These are phyloP conservation scores for Lycophotia porphyrea DNA, from an alignment of 2,888 invertebrate genomes.

Conservation along the genomic window DNA sequence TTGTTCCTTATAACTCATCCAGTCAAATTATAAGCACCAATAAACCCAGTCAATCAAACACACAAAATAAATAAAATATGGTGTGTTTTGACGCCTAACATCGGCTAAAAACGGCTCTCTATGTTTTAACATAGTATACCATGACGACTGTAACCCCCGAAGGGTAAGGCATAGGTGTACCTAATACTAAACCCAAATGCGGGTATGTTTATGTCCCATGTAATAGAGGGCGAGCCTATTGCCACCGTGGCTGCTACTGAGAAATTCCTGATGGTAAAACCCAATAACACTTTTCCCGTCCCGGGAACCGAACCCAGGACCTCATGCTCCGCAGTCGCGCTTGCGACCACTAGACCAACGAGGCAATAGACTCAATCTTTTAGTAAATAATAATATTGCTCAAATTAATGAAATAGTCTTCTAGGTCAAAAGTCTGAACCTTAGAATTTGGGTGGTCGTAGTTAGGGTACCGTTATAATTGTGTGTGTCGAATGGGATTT, in stretches of 20 bases:
- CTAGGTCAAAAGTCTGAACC: slow-evolving; percentile 9
- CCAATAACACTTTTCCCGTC: too few relatives aligned
- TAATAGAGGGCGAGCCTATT: neutral
- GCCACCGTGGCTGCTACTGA: neutral
- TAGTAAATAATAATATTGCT: neutral
- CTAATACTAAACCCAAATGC: neutral
- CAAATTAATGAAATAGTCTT: slow-evolving; percentile 1
- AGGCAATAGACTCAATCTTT: neutral
- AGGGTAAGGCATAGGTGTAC: neutral
- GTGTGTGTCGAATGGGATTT: slow-evolving; percentile 30
- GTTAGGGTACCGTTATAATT: slow-evolving; percentile 29
- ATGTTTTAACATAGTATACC: neutral
- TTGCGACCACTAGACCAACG: neutral
- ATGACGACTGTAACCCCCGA: neutral
- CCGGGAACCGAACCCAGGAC: too few relatives aligned
- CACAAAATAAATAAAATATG: neutral
- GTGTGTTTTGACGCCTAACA: neutral
- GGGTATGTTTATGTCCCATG: neutral
- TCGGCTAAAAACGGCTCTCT: neutral
- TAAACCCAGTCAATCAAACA: neutral
- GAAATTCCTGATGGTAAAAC: neutral
- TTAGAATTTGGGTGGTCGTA: slow-evolving; percentile 13
- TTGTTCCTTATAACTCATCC: neutral
- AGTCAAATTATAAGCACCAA: neutral
- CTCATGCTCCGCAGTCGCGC: neutral